Percentiles rank a stretch among this genome's conserved stretches.
phyloP scores from a whole-genome alignment of 2,113 vertebrate genomes.

The Isichthys henryi region DNA sequence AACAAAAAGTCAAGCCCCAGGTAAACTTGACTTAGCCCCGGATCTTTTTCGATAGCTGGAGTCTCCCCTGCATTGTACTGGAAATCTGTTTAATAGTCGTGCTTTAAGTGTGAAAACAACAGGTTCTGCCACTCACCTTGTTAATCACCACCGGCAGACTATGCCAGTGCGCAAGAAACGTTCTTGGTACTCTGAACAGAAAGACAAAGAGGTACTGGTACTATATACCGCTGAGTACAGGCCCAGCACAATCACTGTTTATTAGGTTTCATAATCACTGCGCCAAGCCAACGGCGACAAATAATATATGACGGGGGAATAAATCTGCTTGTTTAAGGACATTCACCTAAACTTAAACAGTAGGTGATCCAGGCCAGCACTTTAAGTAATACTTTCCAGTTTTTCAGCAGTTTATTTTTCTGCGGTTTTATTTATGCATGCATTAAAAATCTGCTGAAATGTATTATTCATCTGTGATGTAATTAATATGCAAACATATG shows the following conservation, averaged over 20 bases:
- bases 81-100: constrained; percentile 16
- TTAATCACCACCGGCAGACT: background rate
- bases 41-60: too few species aligned
- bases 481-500: constrained; percentile 99
- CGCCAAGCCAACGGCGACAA: background rate
- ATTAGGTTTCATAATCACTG: background rate
- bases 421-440: constrained; percentile 97
- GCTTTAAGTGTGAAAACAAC: background rate
- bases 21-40: too few species aligned
- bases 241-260: background rate
- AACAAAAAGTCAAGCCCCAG: too few species aligned
- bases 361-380: constrained; percentile 82
- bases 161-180: background rate
- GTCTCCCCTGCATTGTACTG: too few species aligned
- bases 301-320: background rate
- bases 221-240: background rate
- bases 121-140: background rate
- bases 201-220: background rate
- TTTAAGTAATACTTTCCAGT: constrained; percentile 89
- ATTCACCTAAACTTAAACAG: constrained; percentile 78
- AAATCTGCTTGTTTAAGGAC: constrained; percentile 67
- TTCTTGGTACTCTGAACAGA: background rate
- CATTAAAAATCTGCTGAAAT: constrained; percentile 99
- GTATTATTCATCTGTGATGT: constrained; percentile 99
- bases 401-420: constrained; percentile 88